These are phyloP conservation scores for Chaunax sp. DNA, from an alignment of 2,797 vertebrate species.

Conservation along the genomic window DNA sequence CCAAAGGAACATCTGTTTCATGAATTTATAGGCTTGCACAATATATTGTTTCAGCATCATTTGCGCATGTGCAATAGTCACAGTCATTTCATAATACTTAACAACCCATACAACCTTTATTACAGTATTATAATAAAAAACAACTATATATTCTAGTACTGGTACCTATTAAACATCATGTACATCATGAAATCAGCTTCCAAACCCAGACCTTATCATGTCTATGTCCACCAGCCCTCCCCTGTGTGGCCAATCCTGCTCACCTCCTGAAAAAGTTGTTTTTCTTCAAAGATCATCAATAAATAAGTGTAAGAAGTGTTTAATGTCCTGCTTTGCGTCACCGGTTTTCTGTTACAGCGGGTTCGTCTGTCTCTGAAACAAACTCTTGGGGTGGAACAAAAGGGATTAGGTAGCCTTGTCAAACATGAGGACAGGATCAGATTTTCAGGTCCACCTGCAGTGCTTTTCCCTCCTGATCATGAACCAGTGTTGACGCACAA, in stretches of 20 bases:
- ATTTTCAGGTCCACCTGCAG: conserved; percentile 66
- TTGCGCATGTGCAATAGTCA: too few species aligned
- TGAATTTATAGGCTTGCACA: too few species aligned
- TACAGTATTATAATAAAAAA: not conserved
- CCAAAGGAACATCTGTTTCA: too few species aligned
- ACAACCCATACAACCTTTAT: too few species aligned
- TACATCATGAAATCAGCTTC: conserved; percentile 4
- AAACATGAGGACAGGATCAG: conserved; percentile 67
- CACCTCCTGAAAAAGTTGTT: conserved; percentile 21
- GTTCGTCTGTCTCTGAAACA: conserved; percentile 71
- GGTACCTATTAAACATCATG: not conserved
- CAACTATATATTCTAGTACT: too few species aligned
- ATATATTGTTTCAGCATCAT: too few species aligned
- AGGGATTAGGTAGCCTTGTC: conserved; percentile 73
- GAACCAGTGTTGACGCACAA: conserved; percentile 16
- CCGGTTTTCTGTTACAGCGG: conserved; percentile 71
- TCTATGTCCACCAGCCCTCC: too few species aligned
- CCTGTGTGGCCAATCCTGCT: not conserved
- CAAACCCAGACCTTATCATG: not conserved
- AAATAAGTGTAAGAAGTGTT: conserved; percentile 74
- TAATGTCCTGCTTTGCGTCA: conserved; percentile 75
- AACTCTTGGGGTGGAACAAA: conserved; percentile 72
- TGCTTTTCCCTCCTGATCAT: conserved; percentile 44
- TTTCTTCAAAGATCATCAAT: conserved; percentile 69
- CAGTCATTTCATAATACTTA: too few species aligned